These are phyloP conservation scores for Aproaerema taeniolella DNA, from an alignment of 2,888 invertebrate species.

Conservation along the genomic window DNA sequence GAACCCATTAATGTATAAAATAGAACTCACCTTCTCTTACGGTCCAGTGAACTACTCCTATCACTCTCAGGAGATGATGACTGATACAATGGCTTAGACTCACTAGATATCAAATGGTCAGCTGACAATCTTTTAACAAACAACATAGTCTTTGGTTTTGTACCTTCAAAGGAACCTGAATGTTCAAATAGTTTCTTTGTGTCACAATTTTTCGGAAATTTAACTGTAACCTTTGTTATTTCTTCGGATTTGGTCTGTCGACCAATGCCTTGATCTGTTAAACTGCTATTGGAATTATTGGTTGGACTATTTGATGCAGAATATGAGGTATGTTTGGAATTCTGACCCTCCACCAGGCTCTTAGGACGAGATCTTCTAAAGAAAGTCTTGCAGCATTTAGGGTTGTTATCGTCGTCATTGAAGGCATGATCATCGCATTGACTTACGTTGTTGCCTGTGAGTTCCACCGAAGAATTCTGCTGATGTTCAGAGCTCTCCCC, in stretches of 20 bases:
- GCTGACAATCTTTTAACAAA: constrained; percentile 70
- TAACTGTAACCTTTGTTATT: constrained; percentile 59
- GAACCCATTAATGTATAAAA: too few relatives aligned
- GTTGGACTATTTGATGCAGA: constrained; percentile 58
- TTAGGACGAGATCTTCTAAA: constrained; percentile 64
- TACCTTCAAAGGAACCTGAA: constrained; percentile 68
- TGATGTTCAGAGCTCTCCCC: constrained; percentile 37
- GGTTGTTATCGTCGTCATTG: constrained; percentile 53
- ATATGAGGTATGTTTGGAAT: constrained; percentile 43
- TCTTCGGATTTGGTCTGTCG: constrained; percentile 60
- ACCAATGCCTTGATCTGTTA: constrained; percentile 53
- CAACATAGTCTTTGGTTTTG: constrained; percentile 60
- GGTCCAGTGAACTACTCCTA: constrained; percentile 65
- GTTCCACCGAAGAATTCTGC: constrained; percentile 38
- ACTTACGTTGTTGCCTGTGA: constrained; percentile 35
- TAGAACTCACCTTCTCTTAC: constrained; percentile 56
- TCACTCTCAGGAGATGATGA: constrained; percentile 71
- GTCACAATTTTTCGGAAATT: constrained; percentile 59
- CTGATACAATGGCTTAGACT: constrained; percentile 54
- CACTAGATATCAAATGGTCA: constrained; percentile 67
- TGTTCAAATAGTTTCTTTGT: constrained; percentile 62
- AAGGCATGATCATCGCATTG: constrained; percentile 33
- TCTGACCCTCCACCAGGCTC: constrained; percentile 53
- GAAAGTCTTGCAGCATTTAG: constrained; percentile 64
- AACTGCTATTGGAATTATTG: constrained; percentile 54